These are phyloP conservation scores for Sigmodon hispidus DNA, from an alignment of 2,113 vertebrate genomes.

Conservation along the genomic window DNA sequence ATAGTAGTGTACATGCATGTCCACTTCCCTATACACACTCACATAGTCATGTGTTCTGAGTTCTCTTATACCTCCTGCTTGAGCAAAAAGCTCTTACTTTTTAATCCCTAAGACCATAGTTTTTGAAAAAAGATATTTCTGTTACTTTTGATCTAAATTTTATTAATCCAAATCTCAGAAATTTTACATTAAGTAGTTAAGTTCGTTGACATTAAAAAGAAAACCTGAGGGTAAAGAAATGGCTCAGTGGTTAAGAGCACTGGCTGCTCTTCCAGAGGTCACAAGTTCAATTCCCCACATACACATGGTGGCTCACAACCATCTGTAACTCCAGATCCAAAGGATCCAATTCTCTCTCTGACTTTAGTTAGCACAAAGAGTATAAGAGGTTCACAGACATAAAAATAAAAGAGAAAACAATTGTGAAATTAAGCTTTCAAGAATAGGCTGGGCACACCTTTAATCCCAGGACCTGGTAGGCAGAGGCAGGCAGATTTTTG, in stretches of 20 bases:
- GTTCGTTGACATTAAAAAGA: not conserved
- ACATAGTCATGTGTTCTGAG: not conserved
- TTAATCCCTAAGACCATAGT: not conserved
- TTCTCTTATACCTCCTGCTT: not conserved
- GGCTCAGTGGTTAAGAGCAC: not conserved
- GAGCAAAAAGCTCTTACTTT: not conserved
- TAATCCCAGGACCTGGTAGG: not conserved
- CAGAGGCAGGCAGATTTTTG: not conserved
- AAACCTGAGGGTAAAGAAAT: not conserved
- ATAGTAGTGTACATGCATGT: not conserved
- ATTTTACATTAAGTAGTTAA: conserved; percentile 22
- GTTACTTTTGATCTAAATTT: conserved; percentile 11
- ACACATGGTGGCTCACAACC: not conserved
- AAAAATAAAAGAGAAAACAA: not conserved
- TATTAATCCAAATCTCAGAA: conserved; percentile 21
- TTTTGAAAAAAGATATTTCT: not conserved
- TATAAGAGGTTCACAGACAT: not conserved
- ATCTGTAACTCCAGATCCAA: not conserved
- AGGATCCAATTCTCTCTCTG: not conserved
- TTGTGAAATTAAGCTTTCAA: not conserved
- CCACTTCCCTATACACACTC: not conserved
- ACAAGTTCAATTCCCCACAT: not conserved
- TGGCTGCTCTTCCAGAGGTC: not conserved
- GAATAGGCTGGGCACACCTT: not conserved
- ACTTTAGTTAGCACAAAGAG: too few relatives aligned